Evolutionary conservation across 2,888 invertebrate species (phyloP).

Genomic region (Plagodis dolabraria): DNA sequence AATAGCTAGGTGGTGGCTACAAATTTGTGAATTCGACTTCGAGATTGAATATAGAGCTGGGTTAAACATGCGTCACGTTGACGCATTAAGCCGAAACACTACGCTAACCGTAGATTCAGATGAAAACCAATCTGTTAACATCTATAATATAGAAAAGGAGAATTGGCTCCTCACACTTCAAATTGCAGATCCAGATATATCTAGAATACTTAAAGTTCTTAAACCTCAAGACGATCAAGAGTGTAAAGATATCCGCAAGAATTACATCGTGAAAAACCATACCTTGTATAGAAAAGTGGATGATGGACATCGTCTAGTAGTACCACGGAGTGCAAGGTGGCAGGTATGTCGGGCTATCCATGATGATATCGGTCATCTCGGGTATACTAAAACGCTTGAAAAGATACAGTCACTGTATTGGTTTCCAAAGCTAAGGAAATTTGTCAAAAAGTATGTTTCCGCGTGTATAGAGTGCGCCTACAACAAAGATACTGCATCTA

Average conservation of each 20-base stretch:
- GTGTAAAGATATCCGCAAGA: neutral
- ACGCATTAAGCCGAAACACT: no score
- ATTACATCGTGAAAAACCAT: neutral
- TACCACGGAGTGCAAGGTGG: constrained; percentile 11
- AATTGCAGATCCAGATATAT: no score
- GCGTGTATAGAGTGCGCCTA: constrained; percentile 15
- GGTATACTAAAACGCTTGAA: constrained; percentile 11
- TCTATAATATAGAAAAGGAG: neutral
- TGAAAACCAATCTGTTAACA: neutral
- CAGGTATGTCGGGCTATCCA: constrained; percentile 7
- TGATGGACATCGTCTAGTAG: constrained; percentile 19
- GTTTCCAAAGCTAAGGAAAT: constrained; percentile 57
- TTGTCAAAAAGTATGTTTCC: constrained; percentile 40
- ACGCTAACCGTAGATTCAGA: no score
- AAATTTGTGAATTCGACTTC: no score
- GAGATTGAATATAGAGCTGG: no score
- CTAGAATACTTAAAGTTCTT: no score
- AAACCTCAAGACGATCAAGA: no score
- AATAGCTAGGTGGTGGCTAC: constrained; percentile 23
- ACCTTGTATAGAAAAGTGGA: neutral
- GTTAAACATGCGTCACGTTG: no score
- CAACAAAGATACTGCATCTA: constrained; percentile 2
- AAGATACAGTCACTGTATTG: constrained; percentile 45
- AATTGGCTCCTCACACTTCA: constrained; percentile 8
- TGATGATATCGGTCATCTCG: constrained; percentile 13